phyloP scores from a whole-genome alignment of 2,113 vertebrate genomes.

The Pterocles orientalis region DNA sequence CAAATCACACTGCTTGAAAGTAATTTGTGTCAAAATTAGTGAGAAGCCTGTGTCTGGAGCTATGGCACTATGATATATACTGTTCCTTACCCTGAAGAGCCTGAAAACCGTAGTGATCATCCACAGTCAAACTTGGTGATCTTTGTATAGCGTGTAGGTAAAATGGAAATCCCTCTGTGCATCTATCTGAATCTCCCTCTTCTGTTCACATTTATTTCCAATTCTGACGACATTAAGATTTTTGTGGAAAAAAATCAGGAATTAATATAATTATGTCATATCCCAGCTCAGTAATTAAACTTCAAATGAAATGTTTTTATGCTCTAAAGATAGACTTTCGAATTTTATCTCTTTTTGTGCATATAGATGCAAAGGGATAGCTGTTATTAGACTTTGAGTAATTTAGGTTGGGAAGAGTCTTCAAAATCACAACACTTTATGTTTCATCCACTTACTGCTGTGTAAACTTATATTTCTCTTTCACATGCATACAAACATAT shows the following conservation, averaged over 20 bases:
- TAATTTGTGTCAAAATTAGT: not conserved
- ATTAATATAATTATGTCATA: not conserved
- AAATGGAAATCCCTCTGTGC: not conserved
- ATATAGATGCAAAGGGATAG: not conserved
- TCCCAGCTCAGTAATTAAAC: not conserved
- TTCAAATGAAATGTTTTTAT: not conserved
- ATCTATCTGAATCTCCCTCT: not conserved
- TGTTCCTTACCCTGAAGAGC: not conserved
- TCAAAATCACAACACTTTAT: not conserved
- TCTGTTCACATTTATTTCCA: not conserved
- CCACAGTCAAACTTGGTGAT: not conserved
- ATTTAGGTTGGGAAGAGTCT: not conserved
- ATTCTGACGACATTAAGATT: not conserved
- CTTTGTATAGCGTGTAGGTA: not conserved
- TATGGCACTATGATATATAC: not conserved
- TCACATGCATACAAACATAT: not conserved
- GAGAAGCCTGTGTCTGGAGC: not conserved
- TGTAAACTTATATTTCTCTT: not conserved
- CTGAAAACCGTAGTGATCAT: not conserved
- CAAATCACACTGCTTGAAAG: not conserved
- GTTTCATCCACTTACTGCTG: not conserved
- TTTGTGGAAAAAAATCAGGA: not conserved
- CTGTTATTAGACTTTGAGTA: not conserved
- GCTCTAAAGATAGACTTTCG: not conserved
- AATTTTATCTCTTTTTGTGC: not conserved